Evolutionary conservation across 2,888 invertebrate species (phyloP).

Genomic region (Rugalucina vietnamica): DNA sequence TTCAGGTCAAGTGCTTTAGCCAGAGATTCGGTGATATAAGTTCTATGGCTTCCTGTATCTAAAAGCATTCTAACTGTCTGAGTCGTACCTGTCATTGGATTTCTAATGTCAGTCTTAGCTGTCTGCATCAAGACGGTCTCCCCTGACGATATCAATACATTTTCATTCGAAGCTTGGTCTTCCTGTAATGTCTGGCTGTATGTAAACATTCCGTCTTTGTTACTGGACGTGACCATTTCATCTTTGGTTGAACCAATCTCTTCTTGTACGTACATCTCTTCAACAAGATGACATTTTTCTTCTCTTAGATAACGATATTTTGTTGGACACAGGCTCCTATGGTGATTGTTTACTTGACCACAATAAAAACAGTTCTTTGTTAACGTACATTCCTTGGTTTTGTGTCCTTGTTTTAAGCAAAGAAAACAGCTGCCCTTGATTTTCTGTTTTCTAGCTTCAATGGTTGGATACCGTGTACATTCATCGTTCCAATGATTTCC

Average conservation of each 20-base stretch:
- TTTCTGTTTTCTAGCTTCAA: conserved; percentile 19
- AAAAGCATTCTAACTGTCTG: background rate
- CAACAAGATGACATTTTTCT: background rate
- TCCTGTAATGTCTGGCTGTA: too few species aligned
- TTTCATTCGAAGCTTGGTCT: too few species aligned
- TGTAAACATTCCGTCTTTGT: too few species aligned
- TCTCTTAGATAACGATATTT: background rate
- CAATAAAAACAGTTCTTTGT: conserved; percentile 29
- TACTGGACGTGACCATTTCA: background rate
- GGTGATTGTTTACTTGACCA: conserved; percentile 28
- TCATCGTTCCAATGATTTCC: conserved; percentile 37
- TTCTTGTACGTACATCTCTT: background rate
- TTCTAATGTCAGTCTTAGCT: conserved; percentile 15
- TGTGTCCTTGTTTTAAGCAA: conserved; percentile 20
- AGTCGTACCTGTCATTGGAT: background rate
- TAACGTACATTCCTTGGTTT: conserved; percentile 13
- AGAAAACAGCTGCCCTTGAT: conserved; percentile 26
- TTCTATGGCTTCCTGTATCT: conserved; percentile 6
- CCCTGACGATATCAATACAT: conserved; percentile 21
- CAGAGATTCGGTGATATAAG: background rate
- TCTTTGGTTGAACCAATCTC: too few species aligned
- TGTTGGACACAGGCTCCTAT: conserved; percentile 32
- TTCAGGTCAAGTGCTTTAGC: background rate
- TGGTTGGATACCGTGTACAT: conserved; percentile 24
- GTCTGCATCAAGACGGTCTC: conserved; percentile 41